Evolutionary conservation across 2,888 invertebrate genomes (phyloP).

Genomic region (Matsumyia berberina): DNA sequence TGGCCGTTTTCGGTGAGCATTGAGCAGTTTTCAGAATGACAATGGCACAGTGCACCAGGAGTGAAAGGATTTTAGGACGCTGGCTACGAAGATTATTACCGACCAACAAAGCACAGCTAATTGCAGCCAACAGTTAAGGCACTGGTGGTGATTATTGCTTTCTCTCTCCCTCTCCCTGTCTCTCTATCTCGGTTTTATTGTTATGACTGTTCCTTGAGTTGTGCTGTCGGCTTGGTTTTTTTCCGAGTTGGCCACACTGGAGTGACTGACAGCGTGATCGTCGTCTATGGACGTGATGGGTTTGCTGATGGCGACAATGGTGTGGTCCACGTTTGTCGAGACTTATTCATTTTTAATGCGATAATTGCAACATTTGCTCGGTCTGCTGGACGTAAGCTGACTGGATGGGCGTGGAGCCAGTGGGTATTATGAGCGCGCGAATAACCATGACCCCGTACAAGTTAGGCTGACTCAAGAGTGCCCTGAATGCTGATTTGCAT

Average conservation of each 20-base stretch:
- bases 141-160: constrained; percentile 51
- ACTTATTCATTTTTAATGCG: constrained; percentile 63
- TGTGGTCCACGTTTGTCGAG: constrained; percentile 15
- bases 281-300: constrained; percentile 63
- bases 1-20: constrained; percentile 64
- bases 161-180: too few relatives aligned
- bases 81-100: constrained; percentile 54
- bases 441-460: constrained; percentile 47
- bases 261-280: constrained; percentile 34
- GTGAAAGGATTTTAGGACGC: constrained; percentile 45
- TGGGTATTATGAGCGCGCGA: constrained; percentile 7
- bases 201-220: constrained; percentile 50
- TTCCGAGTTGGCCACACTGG: constrained; percentile 12
- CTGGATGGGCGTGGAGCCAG: not conserved
- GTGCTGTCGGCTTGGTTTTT: constrained; percentile 9
- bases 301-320: constrained; percentile 45
- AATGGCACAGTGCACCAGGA: constrained; percentile 31
- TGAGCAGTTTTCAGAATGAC: constrained; percentile 41
- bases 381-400: constrained; percentile 33
- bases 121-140: constrained; percentile 59
- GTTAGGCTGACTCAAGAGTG: constrained; percentile 16
- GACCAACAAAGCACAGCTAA: constrained; percentile 66
- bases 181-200: constrained; percentile 52
- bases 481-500: constrained; percentile 44
- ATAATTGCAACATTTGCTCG: constrained; percentile 63